Evolutionary conservation across 2,797 vertebrate genomes (phyloP).

Genomic region (Diplodus sargus): DNA sequence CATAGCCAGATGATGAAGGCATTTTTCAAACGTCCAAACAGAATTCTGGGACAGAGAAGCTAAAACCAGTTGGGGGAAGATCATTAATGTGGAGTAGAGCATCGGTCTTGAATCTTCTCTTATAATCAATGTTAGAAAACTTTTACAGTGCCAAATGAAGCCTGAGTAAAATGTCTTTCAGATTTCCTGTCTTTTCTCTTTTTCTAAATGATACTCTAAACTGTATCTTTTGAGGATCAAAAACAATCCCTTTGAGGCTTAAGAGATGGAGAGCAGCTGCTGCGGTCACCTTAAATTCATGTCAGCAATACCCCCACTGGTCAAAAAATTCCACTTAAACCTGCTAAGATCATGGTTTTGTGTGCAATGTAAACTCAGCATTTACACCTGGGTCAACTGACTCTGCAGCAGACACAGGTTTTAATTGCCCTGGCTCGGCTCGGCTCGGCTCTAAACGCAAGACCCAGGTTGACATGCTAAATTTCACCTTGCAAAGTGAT

Average conservation of each 20-base stretch:
- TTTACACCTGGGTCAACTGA: too few relatives aligned
- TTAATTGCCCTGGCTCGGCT: too few relatives aligned
- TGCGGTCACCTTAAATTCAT: slow-evolving; percentile 26
- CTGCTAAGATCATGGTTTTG: too few relatives aligned
- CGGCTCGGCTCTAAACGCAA: too few relatives aligned
- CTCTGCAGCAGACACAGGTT: too few relatives aligned
- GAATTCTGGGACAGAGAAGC: slow-evolving; percentile 41
- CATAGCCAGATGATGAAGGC: slow-evolving; percentile 61
- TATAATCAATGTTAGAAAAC: slow-evolving; percentile 40
- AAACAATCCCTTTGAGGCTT: neutral
- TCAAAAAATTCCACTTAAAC: too few relatives aligned
- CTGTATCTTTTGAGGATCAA: neutral
- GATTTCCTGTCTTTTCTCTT: neutral
- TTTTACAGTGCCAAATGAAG: too few relatives aligned
- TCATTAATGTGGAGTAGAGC: slow-evolving; percentile 49
- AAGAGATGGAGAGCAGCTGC: slow-evolving; percentile 9
- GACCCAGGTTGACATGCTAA: too few relatives aligned
- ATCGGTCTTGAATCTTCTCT: slow-evolving; percentile 36
- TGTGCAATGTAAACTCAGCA: too few relatives aligned
- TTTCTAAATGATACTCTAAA: slow-evolving; percentile 13
- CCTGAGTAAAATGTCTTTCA: slow-evolving; percentile 18
- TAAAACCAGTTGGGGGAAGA: slow-evolving; percentile 37
- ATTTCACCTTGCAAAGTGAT: too few relatives aligned
- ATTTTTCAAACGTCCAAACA: slow-evolving; percentile 58
- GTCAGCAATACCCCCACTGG: too few relatives aligned